These are phyloP conservation scores for Megaustenia siamemsis DNA, from an alignment of 2,888 invertebrate species.

Conservation along the genomic window DNA sequence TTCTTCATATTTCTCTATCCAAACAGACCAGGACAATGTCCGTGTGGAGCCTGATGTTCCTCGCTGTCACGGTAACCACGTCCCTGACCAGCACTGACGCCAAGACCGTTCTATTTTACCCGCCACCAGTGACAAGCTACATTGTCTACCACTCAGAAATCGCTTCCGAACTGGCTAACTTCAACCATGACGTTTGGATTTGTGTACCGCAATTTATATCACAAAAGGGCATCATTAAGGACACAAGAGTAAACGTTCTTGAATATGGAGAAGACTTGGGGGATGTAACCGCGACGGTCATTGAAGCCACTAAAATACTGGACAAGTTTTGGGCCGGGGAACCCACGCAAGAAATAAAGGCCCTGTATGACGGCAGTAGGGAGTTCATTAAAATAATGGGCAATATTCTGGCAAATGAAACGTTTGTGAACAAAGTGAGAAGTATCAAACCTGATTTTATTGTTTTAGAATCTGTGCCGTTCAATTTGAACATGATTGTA, in stretches of 20 bases:
- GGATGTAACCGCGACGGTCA: neutral
- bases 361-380: neutral
- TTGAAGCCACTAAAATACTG: neutral
- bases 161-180: conserved; percentile 29
- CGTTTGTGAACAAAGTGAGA: conserved; percentile 35
- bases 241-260: neutral
- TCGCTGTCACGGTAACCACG: neutral
- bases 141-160: conserved; percentile 48
- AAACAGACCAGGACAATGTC: too few species aligned
- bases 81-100: neutral
- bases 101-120: conserved; percentile 31
- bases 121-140: conserved; percentile 34
- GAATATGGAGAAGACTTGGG: conserved; percentile 8
- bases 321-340: conserved; percentile 26
- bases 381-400: neutral
- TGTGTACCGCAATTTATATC: conserved; percentile 18
- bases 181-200: conserved; percentile 43
- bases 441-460: conserved; percentile 51
- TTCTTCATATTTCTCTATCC: too few species aligned
- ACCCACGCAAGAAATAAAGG: neutral
- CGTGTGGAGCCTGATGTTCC: too few species aligned
- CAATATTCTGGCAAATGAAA: conserved; percentile 25
- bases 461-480: conserved; percentile 51
- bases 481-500: conserved; percentile 50
- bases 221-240: neutral